Percentiles rank a stretch among this genome's conserved stretches.
Evolutionary conservation across 2,888 invertebrate genomes (phyloP).

Genomic region (Brassicogethes aeneus): DNA sequence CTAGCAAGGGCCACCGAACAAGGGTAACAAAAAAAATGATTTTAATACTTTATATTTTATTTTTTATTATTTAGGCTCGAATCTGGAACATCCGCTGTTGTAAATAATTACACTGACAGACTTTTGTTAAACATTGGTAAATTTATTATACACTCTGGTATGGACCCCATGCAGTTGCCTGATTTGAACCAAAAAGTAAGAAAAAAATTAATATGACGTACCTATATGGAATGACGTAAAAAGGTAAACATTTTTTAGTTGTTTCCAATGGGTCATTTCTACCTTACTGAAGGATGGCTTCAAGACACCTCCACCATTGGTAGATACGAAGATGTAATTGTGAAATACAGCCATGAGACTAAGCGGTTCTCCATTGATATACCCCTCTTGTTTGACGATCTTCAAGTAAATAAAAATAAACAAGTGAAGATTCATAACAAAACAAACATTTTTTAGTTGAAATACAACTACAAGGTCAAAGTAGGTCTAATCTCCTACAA

Average conservation of each 20-base stretch:
- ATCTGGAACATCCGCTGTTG: constrained; percentile 2
- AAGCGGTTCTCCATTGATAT: constrained; percentile 12
- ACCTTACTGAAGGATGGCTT: constrained; percentile 43
- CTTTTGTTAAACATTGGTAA: constrained; percentile 40
- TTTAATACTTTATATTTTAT: too few relatives aligned
- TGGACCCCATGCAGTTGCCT: constrained; percentile 46
- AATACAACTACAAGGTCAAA: constrained; percentile 44
- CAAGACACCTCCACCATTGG: constrained; percentile 42
- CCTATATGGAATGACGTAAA: too few relatives aligned
- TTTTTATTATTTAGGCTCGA: too few relatives aligned
- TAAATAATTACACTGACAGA: constrained; percentile 38
- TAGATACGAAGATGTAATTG: constrained; percentile 41
- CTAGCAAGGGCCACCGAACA: background rate
- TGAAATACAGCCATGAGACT: constrained; percentile 12
- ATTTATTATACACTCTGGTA: constrained; percentile 38
- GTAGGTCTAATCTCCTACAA: constrained; percentile 48
- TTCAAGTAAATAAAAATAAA: constrained; percentile 15
- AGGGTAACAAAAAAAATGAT: background rate
- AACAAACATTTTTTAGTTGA: constrained; percentile 36
- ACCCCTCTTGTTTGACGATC: constrained; percentile 14
- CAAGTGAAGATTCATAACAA: background rate
- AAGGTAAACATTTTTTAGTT: too few relatives aligned
- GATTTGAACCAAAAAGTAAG: constrained; percentile 34
- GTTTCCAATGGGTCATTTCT: constrained; percentile 46
- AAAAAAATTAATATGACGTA: too few relatives aligned